A percentile compares a stretch with the other conserved stretches of the same genome.
These are phyloP conservation scores for Drosophila recens DNA, from an alignment of 2,888 invertebrate species.

Conservation along the genomic window DNA sequence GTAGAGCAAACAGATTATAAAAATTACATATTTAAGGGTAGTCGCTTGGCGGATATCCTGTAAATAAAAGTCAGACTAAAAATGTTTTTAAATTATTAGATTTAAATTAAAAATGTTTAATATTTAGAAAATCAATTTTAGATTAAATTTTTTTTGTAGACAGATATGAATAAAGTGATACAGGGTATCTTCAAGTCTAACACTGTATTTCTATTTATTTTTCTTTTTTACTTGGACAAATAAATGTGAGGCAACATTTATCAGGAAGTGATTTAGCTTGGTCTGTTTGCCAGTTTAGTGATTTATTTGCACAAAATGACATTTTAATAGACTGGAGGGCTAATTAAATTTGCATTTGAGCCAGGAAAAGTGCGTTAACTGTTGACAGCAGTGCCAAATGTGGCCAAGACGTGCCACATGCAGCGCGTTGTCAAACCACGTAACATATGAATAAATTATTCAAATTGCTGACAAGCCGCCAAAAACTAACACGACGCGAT, in stretches of 20 bases:
- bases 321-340: conserved; percentile 68
- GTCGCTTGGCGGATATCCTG: not conserved
- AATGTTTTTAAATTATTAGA: not conserved
- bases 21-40: not conserved
- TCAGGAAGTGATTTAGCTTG: conserved; percentile 38
- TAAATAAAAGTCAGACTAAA: not conserved
- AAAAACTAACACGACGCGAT: conserved; percentile 17
- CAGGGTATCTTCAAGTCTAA: not conserved
- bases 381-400: conserved; percentile 44
- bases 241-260: conserved; percentile 44
- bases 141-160: no score
- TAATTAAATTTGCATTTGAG: conserved; percentile 76
- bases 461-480: conserved; percentile 53
- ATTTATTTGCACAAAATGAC: conserved; percentile 63
- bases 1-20: conserved; percentile 36
- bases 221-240: conserved; percentile 38
- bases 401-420: conserved; percentile 52
- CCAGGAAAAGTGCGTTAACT: conserved; percentile 39
- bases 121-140: not conserved
- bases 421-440: conserved; percentile 59
- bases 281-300: conserved; percentile 33
- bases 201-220: not conserved
- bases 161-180: not conserved
- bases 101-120: not conserved
- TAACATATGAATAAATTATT: conserved; percentile 81